phyloP scores from a whole-genome alignment of 2,888 invertebrate genomes.

The Drosophila stalkeri region DNA sequence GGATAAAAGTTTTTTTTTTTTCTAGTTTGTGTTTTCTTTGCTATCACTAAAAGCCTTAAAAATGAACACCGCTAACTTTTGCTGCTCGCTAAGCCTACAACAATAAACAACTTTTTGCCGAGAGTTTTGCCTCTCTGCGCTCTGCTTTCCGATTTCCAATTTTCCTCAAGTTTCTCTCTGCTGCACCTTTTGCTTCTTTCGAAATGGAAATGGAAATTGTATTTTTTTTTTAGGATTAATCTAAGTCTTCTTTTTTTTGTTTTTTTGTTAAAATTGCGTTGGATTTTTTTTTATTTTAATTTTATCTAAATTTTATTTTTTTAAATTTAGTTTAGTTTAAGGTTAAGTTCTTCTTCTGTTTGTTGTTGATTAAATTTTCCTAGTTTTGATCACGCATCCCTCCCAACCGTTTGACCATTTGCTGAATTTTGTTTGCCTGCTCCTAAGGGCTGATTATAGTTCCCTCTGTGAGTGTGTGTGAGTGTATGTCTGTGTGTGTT shows the following conservation, averaged over 20 bases:
- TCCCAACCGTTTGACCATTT: slow-evolving; percentile 82
- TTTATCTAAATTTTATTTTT: slow-evolving; percentile 57
- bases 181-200: slow-evolving; percentile 36
- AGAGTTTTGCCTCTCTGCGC: slow-evolving; percentile 21
- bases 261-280: slow-evolving; percentile 37
- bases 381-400: slow-evolving; percentile 84
- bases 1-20: slow-evolving; percentile 19
- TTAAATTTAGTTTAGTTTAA: slow-evolving; percentile 31
- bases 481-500: slow-evolving; percentile 29
- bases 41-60: slow-evolving; percentile 74
- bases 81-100: slow-evolving; percentile 61
- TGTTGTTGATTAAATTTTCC: slow-evolving; percentile 40
- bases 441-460: slow-evolving; percentile 55
- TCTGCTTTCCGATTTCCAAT: slow-evolving; percentile 11
- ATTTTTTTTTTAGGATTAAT: slow-evolving; percentile 48
- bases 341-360: slow-evolving; percentile 42
- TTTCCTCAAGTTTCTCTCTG: neutral
- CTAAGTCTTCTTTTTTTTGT: slow-evolving; percentile 47
- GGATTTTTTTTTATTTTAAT: slow-evolving; percentile 22
- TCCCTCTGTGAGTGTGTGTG: slow-evolving; percentile 35
- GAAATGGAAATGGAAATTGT: slow-evolving; percentile 57
- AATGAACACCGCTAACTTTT: slow-evolving; percentile 75
- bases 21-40: slow-evolving; percentile 28
- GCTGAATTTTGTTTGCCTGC: slow-evolving; percentile 55
- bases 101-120: slow-evolving; percentile 62